Conservation (phyloP, 1,140 invertebrate genomes). For the Tigriopus japonicus region DNA sequence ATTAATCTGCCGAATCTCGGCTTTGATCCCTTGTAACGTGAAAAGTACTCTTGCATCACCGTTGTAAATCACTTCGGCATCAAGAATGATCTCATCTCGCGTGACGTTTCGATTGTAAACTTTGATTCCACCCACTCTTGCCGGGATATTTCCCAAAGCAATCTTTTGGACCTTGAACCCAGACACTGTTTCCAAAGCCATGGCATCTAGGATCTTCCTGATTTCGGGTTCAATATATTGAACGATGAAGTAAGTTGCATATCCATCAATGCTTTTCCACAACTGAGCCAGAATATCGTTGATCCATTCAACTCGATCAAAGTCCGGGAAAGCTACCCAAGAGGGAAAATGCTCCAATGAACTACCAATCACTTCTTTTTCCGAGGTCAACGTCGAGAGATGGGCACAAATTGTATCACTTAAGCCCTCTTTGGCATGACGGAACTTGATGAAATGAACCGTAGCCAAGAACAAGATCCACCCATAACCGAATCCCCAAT, state of each 20-base stretch:
- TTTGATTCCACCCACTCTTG: background rate
- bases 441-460: background rate
- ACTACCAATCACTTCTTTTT: background rate
- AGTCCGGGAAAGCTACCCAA: conserved; percentile 2
- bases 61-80: background rate
- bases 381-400: background rate
- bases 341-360: background rate
- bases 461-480: background rate
- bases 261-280: conserved; percentile 1
- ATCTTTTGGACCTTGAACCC: background rate
- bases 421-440: background rate
- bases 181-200: background rate
- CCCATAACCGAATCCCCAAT: conserved; percentile 5
- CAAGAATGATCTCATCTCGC: background rate
- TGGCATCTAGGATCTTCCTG: conserved; percentile 2
- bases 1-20: conserved; percentile 5
- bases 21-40: background rate
- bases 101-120: background rate
- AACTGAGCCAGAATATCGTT: conserved; percentile 2
- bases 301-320: conserved; percentile 1
- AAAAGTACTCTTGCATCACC: conserved; percentile 4
- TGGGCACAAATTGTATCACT: too few species aligned
- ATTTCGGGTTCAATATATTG: conserved; percentile 7
- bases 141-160: background rate
- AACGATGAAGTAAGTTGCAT: conserved; percentile 1